These are phyloP conservation scores for Argentina silus DNA, from an alignment of 2,797 vertebrate species.

Conservation along the genomic window DNA sequence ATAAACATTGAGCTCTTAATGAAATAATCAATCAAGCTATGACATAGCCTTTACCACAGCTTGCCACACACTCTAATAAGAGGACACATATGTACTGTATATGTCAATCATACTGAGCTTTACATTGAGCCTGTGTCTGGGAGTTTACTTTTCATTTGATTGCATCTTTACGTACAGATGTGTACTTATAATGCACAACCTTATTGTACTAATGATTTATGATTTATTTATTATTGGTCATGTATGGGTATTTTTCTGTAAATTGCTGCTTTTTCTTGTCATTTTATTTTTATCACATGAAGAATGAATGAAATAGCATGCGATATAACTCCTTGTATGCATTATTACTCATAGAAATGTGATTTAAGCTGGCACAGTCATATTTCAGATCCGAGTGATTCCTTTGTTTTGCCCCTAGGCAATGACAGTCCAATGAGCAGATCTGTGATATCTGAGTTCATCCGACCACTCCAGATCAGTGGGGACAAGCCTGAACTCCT, in stretches of 20 bases:
- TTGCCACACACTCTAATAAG: slow-evolving; percentile 32
- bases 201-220: no score
- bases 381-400: neutral
- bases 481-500: slow-evolving; percentile 89
- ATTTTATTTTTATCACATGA: no score
- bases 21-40: slow-evolving; percentile 55
- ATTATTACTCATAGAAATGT: neutral
- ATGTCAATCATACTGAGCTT: slow-evolving; percentile 33
- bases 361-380: neutral
- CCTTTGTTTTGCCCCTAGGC: slow-evolving; percentile 72
- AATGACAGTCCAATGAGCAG: slow-evolving; percentile 84
- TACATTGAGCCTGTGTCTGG: slow-evolving; percentile 7
- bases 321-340: no score
- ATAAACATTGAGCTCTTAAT: slow-evolving; percentile 44
- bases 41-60: slow-evolving; percentile 31
- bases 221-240: no score
- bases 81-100: slow-evolving; percentile 23
- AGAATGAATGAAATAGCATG: no score
- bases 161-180: neutral
- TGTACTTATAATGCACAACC: no score
- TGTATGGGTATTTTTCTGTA: no score
- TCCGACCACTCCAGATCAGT: slow-evolving; percentile 85
- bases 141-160: neutral
- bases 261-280: no score
- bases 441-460: slow-evolving; percentile 88